Evolutionary conservation across 2,888 invertebrate genomes (phyloP).

Genomic region (Eledone cirrhosa): DNA sequence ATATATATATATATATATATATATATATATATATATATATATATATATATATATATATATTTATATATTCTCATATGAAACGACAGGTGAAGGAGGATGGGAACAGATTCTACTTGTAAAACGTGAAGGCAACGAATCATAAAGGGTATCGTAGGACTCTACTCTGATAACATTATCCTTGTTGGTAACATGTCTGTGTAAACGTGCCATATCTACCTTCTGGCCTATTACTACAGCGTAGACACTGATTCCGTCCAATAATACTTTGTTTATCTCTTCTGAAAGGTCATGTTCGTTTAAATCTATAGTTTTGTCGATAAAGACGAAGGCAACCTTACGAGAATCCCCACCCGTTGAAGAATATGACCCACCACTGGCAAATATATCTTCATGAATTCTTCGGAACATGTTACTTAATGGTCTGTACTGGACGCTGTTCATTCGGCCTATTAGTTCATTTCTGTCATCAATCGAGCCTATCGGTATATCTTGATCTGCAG

Average conservation of each 20-base stretch:
- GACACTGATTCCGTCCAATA: not conserved
- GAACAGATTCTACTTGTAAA: not conserved
- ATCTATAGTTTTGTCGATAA: not conserved
- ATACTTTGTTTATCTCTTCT: not conserved
- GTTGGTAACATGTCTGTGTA: not conserved
- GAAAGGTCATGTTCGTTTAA: not conserved
- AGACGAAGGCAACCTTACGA: not conserved
- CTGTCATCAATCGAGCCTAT: constrained; percentile 12
- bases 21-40: no score
- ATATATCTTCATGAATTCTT: not conserved
- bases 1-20: no score
- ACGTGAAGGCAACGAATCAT: not conserved
- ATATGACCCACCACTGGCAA: not conserved
- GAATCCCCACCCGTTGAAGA: constrained; percentile 9
- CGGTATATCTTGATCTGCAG: not conserved
- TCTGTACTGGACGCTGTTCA: not conserved
- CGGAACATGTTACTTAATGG: not conserved
- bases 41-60: not conserved
- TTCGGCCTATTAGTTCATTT: not conserved
- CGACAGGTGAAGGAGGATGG: not conserved
- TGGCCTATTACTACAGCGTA: constrained; percentile 9
- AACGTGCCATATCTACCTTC: not conserved
- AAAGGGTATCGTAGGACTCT: not conserved
- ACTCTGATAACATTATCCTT: not conserved
- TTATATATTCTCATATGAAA: not conserved